Evolutionary conservation across 2,888 invertebrate genomes (phyloP).

Genomic region (Cheilosia vulpina): DNA sequence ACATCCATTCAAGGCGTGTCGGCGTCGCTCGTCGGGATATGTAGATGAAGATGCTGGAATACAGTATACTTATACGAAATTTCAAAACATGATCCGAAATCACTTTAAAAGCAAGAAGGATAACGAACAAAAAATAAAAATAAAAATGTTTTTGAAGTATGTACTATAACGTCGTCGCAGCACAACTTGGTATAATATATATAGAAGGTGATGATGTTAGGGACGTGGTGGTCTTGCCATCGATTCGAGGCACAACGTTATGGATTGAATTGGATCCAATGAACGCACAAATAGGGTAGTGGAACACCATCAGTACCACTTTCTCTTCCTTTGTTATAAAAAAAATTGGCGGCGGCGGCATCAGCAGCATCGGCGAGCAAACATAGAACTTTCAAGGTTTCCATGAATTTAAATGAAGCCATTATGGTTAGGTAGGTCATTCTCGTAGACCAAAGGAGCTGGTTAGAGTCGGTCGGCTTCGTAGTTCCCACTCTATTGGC

Average conservation of each 20-base stretch:
- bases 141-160: conserved; percentile 38
- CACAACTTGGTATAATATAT: conserved; percentile 6
- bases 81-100: conserved; percentile 53
- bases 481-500: conserved; percentile 61
- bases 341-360: conserved; percentile 23
- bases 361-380: conserved; percentile 35
- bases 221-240: conserved; percentile 30
- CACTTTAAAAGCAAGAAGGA: conserved; percentile 52
- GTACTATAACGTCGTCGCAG: conserved; percentile 3
- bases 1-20: conserved; percentile 29
- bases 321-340: conserved; percentile 54
- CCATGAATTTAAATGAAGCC: conserved; percentile 74
- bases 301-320: conserved; percentile 43
- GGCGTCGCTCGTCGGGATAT: conserved; percentile 25
- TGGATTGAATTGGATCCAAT: conserved; percentile 33
- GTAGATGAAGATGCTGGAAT: conserved; percentile 36
- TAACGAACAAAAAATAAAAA: conserved; percentile 9
- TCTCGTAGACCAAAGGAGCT: conserved; percentile 62
- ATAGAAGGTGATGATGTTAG: conserved; percentile 28
- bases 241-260: conserved; percentile 49
- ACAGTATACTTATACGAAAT: conserved; percentile 17
- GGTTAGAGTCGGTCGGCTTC: conserved; percentile 47
- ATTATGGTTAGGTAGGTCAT: conserved; percentile 73
- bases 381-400: conserved; percentile 72
- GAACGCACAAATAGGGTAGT: conserved; percentile 64